A percentile compares a stretch with the other conserved stretches of the same genome.
Evolutionary conservation across 2,113 vertebrate species (phyloP).

Genomic region (Rhineura floridana): DNA sequence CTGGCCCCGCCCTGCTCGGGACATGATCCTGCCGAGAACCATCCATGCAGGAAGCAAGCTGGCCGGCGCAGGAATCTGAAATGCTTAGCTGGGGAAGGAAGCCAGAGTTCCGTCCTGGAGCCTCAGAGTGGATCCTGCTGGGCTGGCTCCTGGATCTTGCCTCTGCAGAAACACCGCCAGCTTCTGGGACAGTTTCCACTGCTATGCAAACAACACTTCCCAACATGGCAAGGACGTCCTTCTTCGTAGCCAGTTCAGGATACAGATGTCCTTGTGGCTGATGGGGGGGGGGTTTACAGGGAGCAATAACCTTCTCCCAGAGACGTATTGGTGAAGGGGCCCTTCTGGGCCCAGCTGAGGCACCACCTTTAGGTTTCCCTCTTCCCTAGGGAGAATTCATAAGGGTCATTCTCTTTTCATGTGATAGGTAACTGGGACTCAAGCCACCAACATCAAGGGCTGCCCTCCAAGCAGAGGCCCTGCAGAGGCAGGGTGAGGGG

Average conservation of each 20-base stretch:
- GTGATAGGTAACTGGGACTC: not conserved
- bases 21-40: not conserved
- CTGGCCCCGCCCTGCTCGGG: not conserved
- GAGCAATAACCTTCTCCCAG: not conserved
- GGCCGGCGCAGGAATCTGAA: slow-evolving; percentile 10
- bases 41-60: slow-evolving; percentile 30
- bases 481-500: not conserved
- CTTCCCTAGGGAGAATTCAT: not conserved
- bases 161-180: too few species aligned
- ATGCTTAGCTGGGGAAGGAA: not conserved
- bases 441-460: not conserved
- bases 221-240: too few species aligned
- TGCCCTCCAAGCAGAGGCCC: not conserved
- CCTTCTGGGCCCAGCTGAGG: not conserved
- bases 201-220: too few species aligned
- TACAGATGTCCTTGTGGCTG: accelerated
- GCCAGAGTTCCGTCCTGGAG: not conserved
- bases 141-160: not conserved
- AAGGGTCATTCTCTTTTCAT: too few species aligned
- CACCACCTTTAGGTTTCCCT: not conserved
- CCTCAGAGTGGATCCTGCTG: too few species aligned
- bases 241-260: not conserved
- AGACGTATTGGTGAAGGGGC: too few species aligned
- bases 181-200: not conserved
- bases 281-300: not conserved